phyloP scores from a whole-genome alignment of 2,113 vertebrate genomes.

The Apteryx owenii region DNA sequence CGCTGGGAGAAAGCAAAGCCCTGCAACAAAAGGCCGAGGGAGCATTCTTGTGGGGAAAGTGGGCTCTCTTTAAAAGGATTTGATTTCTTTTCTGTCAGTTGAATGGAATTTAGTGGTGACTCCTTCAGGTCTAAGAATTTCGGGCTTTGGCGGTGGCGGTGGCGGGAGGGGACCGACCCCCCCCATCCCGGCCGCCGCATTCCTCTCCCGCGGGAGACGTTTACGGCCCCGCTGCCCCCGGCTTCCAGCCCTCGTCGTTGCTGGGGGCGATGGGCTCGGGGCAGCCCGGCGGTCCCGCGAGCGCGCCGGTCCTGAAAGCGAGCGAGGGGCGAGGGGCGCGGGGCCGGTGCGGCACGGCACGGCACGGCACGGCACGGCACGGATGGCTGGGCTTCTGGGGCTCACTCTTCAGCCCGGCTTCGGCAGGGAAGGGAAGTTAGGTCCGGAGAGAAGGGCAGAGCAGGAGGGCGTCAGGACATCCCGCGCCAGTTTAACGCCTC shows the following conservation, averaged over 20 bases:
- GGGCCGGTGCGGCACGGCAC: neutral
- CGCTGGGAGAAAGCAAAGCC: slow-evolving; percentile 63
- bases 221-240: slow-evolving; percentile 1
- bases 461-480: neutral
- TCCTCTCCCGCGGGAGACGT: slow-evolving; percentile 17
- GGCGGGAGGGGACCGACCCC: slow-evolving; percentile 2
- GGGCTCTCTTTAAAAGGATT: slow-evolving; percentile 77
- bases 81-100: slow-evolving; percentile 79
- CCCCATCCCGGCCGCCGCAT: neutral
- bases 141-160: slow-evolving; percentile 40
- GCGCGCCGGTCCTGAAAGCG: slow-evolving; percentile 39
- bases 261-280: neutral
- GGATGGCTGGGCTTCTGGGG: slow-evolving; percentile 43
- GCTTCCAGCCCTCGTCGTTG: neutral
- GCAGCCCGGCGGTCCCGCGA: neutral
- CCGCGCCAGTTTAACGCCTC: neutral
- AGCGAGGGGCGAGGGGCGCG: neutral
- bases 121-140: slow-evolving; percentile 75
- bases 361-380: no score
- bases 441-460: neutral
- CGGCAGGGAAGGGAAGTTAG: neutral
- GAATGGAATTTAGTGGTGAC: slow-evolving; percentile 82
- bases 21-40: slow-evolving; percentile 63
- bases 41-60: slow-evolving; percentile 73
- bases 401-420: slow-evolving; percentile 29